Base-by-base conservation (phyloP, 2,797 vertebrate species). In the Xyrichtys novacula region DNA sequence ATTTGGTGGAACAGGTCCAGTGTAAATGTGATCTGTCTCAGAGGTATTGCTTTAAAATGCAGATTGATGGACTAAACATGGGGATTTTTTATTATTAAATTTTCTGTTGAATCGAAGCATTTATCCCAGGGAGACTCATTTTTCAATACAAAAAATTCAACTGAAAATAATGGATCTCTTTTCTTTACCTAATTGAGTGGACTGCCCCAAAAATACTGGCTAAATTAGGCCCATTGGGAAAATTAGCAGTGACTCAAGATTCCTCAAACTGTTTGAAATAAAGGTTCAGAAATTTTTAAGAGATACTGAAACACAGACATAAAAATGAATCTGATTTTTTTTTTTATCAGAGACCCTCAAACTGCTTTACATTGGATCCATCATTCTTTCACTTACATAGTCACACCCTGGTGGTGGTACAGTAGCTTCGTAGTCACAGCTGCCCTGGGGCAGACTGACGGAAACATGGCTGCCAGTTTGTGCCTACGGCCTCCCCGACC, bases 191-290 rank as follows among this genome's bases (percentile, higher is more conserved):
- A 88, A 81, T 75, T 80, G 61, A 62, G 67, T 55, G 60, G 66
- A 83, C 47, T 68, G 54, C 55, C 55, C 80, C 70, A 61, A 76
- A 83, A 74, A 48, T 81, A 85, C 81, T 54, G 84, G 60, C 80
- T 88, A 92, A 94, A 91, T 92, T 94, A 88, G 91, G 74, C 92
- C 85, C 89, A 72, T 46, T 83, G 91, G 90, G 90, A 92, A 89
- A 90, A 91, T 91, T 89, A 90, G 80, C 71, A 20, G 71, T 66
- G 78, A 88, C 88, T 86, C 76, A 83, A 88, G 81, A 83, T 85
- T 90, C 84, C 76, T 85, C 79, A 88, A 90, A 89, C 81, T 62
- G 77, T 74, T 78, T 80, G 64, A 83, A 87, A 84, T 55, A 72
- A 65, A 74, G 80, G 64, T 75, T 67, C 81, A 57, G 55, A 38